A percentile compares a stretch with the other conserved stretches of the same genome.
Conservation (phyloP, 2,888 invertebrate species). For the Desoria tigrina region DNA sequence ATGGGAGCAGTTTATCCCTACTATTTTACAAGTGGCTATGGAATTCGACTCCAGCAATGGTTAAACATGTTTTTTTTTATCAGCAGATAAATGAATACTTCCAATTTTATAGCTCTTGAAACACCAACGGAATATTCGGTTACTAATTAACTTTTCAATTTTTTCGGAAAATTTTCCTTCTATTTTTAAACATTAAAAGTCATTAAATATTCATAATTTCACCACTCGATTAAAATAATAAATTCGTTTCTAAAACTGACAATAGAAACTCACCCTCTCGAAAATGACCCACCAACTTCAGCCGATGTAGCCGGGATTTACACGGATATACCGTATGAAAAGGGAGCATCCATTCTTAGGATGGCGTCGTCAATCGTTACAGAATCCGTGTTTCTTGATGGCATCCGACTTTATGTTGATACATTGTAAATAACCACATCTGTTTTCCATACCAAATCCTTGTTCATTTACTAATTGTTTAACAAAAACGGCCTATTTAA, state of each 20-base stretch:
- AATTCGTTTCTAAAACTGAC: too few relatives aligned
- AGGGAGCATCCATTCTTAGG: constrained; percentile 43
- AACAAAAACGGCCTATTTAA: background rate
- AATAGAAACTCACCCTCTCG: constrained; percentile 39
- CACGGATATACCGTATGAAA: constrained; percentile 43
- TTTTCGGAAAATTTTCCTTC: too few relatives aligned
- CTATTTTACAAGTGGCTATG: constrained; percentile 38
- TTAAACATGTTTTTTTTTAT: constrained; percentile 13
- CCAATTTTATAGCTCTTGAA: background rate
- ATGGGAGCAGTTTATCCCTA: constrained; percentile 40
- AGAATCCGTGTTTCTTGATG: constrained; percentile 33
- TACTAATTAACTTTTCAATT: background rate
- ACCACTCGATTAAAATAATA: too few relatives aligned
- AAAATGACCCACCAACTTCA: constrained; percentile 36
- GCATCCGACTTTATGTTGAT: constrained; percentile 34
- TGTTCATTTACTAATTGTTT: background rate
- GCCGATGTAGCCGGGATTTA: constrained; percentile 41
- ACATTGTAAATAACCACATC: constrained; percentile 27
- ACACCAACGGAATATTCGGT: background rate
- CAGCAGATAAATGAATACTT: background rate
- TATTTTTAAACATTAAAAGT: constrained; percentile 5
- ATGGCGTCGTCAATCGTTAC: constrained; percentile 44
- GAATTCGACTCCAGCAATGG: constrained; percentile 33
- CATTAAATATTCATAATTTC: too few relatives aligned
- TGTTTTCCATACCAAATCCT: too few relatives aligned